A percentile compares a stretch with the other conserved stretches of the same genome.
These are phyloP conservation scores for Vanacampus margaritifer DNA, from an alignment of 2,113 vertebrate genomes.

Conservation along the genomic window DNA sequence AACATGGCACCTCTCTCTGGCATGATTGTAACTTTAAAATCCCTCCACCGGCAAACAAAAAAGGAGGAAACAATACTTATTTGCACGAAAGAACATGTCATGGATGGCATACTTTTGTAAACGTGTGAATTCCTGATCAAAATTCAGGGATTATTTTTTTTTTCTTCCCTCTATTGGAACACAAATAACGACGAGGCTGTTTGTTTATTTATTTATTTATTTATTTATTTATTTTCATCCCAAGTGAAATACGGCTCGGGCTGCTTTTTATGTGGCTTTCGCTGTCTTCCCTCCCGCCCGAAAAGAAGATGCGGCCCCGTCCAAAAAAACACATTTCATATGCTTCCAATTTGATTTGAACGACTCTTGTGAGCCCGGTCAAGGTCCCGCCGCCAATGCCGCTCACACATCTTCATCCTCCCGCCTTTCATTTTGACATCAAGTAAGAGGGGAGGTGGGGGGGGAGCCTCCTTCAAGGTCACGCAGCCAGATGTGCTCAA, in stretches of 20 bases:
- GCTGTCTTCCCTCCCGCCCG: constrained; percentile 47
- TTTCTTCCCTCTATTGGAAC: not conserved
- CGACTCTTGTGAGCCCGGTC: constrained; percentile 60
- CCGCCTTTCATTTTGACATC: constrained; percentile 54
- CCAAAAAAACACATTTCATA: constrained; percentile 56
- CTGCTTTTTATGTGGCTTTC: constrained; percentile 61
- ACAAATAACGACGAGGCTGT: not conserved
- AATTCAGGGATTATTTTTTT: constrained; percentile 41
- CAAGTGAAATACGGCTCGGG: constrained; percentile 53
- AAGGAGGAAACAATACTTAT: constrained; percentile 84
- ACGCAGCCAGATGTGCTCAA: constrained; percentile 50
- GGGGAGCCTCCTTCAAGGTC: constrained; percentile 39
- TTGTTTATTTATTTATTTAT: not conserved
- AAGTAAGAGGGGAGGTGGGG: constrained; percentile 41
- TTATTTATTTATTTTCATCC: too few species aligned
- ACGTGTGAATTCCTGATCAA: constrained; percentile 84
- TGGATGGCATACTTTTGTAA: constrained; percentile 99
- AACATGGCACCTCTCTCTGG: constrained; percentile 84
- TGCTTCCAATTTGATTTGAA: constrained; percentile 71
- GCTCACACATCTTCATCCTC: constrained; percentile 55
- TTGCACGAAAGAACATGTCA: constrained; percentile 85
- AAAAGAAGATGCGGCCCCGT: constrained; percentile 55
- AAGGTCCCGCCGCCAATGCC: constrained; percentile 53
- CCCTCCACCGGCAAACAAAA: constrained; percentile 89
- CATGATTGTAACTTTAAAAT: constrained; percentile 90